Evolutionary conservation across 2,888 invertebrate genomes (phyloP).

Genomic region (Tyria jacobaeae): DNA sequence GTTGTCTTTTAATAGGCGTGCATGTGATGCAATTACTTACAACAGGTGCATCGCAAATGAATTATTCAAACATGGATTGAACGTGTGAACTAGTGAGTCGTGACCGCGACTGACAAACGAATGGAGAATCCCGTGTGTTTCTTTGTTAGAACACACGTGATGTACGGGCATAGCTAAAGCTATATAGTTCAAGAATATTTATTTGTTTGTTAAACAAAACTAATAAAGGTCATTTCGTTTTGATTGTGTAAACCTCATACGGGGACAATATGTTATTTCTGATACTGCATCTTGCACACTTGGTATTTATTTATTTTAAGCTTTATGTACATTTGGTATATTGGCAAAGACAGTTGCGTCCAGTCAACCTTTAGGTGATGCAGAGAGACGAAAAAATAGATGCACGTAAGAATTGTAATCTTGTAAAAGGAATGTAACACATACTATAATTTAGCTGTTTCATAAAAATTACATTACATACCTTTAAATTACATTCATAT

Average conservation of each 20-base stretch:
- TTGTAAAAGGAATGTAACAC: too few relatives aligned
- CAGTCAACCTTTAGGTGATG: too few relatives aligned
- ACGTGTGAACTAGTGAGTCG: slow-evolving; percentile 50
- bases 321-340: too few relatives aligned
- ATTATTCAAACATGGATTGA: slow-evolving; percentile 23
- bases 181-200: slow-evolving; percentile 7
- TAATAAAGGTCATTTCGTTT: not conserved
- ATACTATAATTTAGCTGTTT: too few relatives aligned
- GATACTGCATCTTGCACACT: too few relatives aligned
- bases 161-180: slow-evolving; percentile 20
- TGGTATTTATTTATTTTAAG: too few relatives aligned
- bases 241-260: not conserved
- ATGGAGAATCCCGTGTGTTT: slow-evolving; percentile 22
- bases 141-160: slow-evolving; percentile 42
- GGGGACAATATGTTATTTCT: not conserved
- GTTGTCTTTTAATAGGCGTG: slow-evolving; percentile 27
- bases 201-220: not conserved
- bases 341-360: too few relatives aligned
- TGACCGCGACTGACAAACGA: slow-evolving; percentile 39
- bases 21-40: slow-evolving; percentile 34
- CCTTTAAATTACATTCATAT: too few relatives aligned
- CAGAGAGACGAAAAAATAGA: too few relatives aligned
- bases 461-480: too few relatives aligned
- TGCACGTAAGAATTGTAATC: too few relatives aligned
- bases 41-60: slow-evolving; percentile 40